Conservation (phyloP, 2,113 vertebrate genomes). For the Chascanopsetta lugubris region DNA sequence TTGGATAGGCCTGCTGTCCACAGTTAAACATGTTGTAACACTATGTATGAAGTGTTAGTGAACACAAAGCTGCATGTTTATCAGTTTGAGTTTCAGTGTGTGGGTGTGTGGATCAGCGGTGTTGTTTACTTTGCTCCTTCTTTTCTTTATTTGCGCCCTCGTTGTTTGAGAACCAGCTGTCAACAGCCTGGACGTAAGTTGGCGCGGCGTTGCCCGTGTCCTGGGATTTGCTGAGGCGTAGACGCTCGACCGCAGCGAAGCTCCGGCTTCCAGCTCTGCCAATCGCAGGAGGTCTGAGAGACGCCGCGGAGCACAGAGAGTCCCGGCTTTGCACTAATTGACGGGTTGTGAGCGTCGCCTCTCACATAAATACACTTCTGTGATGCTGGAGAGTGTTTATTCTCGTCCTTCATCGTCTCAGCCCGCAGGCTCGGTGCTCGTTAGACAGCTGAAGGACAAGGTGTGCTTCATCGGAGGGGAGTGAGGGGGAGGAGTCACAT, state of each 20-base stretch:
- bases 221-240: conserved; percentile 28
- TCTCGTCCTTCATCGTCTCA: conserved; percentile 34
- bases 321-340: conserved; percentile 36
- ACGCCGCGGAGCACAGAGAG: conserved; percentile 35
- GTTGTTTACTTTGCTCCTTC: conserved; percentile 19
- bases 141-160: conserved; percentile 23
- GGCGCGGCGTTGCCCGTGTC: conserved; percentile 9
- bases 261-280: conserved; percentile 37
- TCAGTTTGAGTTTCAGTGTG: not conserved
- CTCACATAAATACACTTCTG: conserved; percentile 25
- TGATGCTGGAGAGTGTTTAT: conserved; percentile 40
- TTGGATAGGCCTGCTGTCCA: not conserved
- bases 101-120: not conserved
- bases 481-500: conserved; percentile 3
- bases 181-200: conserved; percentile 31
- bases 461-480: conserved; percentile 15
- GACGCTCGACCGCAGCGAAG: conserved; percentile 33
- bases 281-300: conserved; percentile 41
- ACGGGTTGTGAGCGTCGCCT: conserved; percentile 23
- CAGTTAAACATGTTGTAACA: not conserved
- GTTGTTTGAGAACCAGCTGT: conserved; percentile 28
- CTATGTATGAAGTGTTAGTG: not conserved
- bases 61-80: not conserved
- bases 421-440: not conserved
- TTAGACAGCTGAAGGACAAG: conserved; percentile 1